phyloP scores from a whole-genome alignment of 2,797 vertebrate genomes.

The Streptopelia turtur region DNA sequence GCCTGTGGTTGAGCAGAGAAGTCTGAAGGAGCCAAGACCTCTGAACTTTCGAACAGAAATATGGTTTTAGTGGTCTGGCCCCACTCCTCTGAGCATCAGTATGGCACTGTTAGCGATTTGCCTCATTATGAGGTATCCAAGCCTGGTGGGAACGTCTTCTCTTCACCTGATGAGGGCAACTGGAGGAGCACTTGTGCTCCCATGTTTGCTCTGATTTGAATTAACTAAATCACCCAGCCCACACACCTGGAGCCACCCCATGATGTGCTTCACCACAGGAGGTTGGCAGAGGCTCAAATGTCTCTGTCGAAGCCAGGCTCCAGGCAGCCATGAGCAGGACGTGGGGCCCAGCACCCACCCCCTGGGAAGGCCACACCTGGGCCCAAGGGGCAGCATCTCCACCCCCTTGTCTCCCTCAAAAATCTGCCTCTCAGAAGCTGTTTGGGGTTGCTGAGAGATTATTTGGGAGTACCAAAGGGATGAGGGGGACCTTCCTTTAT shows the following conservation, averaged over 20 bases:
- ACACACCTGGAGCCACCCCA: neutral
- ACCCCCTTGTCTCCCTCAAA: neutral
- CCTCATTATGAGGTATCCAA: neutral
- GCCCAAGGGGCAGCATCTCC: neutral
- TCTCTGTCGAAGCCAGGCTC: neutral
- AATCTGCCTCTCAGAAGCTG: neutral
- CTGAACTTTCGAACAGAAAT: neutral
- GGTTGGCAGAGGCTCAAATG: neutral
- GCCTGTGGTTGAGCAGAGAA: neutral
- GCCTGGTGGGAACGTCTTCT: neutral
- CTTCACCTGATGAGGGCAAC: neutral
- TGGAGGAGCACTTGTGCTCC: neutral
- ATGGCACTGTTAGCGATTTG: neutral
- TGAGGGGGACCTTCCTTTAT: neutral
- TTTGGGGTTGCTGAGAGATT: neutral
- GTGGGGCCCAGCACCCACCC: rapidly evolving
- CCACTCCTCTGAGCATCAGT: neutral
- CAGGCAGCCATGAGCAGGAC: rapidly evolving
- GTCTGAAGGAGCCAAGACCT: neutral
- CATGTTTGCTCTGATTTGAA: neutral
- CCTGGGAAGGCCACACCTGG: rapidly evolving
- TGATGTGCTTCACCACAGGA: rapidly evolving
- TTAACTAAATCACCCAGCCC: neutral
- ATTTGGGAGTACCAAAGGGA: neutral
- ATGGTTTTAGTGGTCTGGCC: neutral